Base-by-base conservation (phyloP, 1,140 invertebrate genomes). In the Gonioctena quinquepunctata region DNA sequence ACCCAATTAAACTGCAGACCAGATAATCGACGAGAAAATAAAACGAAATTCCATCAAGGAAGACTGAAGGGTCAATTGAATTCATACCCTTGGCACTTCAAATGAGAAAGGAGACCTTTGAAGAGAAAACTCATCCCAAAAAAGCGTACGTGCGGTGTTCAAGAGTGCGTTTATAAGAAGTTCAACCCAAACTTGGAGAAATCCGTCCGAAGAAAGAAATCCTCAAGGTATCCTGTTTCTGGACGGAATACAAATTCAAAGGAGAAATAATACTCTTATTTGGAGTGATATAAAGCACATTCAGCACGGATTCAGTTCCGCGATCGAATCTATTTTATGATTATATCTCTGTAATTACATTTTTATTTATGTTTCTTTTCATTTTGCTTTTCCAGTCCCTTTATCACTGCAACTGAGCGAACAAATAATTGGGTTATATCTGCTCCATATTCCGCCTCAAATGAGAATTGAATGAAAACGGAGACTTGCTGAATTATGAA, bases 311-410 rank as follows among this genome's bases (percentile, higher is more conserved):
- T 49, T 63, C 61, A 63, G 61, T 63, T 48, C 5, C 21, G 22
- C 67, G 63, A 77, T 77, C 74, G 76, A 72, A 73, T 67, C 74
- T 76, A 72, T 73, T 75, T 76, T 73, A 73, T 69, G 76, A 77
- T 77, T 76, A 74, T 65, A 76, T 77, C 74, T 74, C 63, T 73
- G 71, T 77, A 77, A 77, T 77, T 77, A 71, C 72, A 75, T 77
- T 76, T 75, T 76, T 77, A 77, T 77, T 77, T 77, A 77, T 77
- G 74, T 76, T 57, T 68, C 66, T 48, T 61, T 67, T 56, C 42
- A 18, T 23, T 61, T 49, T 42, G 26, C 42, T 66, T 26, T 54
- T 54, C 22, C 27, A 7, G 16, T 33, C 22, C 42, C 49, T 54
- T 26, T 27, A 54, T 56, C 49, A 19, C 23, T 23, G 23, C 18